These are phyloP conservation scores for Tineola bisselliella DNA, from an alignment of 2,888 invertebrate species.

Conservation along the genomic window DNA sequence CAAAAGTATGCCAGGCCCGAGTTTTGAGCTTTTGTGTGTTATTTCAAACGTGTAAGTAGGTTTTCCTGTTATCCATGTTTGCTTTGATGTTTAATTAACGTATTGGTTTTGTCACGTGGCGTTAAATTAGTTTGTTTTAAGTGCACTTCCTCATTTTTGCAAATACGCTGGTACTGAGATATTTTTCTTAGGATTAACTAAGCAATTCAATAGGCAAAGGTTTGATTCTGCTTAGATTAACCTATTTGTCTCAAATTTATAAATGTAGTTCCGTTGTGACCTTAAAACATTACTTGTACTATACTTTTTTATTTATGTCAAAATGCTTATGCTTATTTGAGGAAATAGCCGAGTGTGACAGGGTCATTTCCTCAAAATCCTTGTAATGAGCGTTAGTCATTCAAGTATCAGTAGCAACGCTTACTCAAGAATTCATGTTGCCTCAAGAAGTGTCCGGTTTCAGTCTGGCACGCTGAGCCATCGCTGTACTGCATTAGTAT, in stretches of 20 bases:
- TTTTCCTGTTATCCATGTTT: not conserved
- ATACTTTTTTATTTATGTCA: too few relatives aligned
- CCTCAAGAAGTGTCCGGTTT: constrained; percentile 62
- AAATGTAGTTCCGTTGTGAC: too few relatives aligned
- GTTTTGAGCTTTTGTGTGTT: not conserved
- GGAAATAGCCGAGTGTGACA: not conserved
- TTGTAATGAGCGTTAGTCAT: not conserved
- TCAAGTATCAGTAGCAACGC: constrained; percentile 41
- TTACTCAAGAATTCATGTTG: constrained; percentile 59
- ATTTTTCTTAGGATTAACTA: too few relatives aligned
- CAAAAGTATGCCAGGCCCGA: not conserved
- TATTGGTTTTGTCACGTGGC: not conserved
- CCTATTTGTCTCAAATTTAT: too few relatives aligned
- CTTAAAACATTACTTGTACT: too few relatives aligned
- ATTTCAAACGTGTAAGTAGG: not conserved
- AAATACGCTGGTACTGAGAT: too few relatives aligned
- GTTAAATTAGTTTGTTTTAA: not conserved
- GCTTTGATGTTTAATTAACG: not conserved
- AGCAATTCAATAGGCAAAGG: too few relatives aligned
- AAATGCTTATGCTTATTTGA: too few relatives aligned
- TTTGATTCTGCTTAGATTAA: too few relatives aligned
- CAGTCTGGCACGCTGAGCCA: constrained; percentile 54
- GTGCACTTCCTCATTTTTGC: not conserved
- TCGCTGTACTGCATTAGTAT: constrained; percentile 57
- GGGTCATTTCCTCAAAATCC: not conserved